Base-by-base conservation (phyloP, 2,113 vertebrate species). In the Merops nubicus region DNA sequence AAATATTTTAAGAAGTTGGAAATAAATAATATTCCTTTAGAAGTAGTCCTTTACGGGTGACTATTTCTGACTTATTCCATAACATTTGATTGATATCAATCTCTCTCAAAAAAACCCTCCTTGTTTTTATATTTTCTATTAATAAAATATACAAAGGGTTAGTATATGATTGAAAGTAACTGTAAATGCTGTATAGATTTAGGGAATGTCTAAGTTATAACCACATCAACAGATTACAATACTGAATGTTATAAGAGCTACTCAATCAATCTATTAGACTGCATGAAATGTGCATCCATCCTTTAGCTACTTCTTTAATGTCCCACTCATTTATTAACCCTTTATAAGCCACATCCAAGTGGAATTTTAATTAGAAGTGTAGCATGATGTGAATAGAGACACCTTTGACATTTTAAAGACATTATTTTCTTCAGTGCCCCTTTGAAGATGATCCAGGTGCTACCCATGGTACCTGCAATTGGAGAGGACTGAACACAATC, bases 171-270 rank as follows among this genome's bases (percentile, higher is more conserved):
- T 76, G 63, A 70, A 59, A 70, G 34, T 69, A 59, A 36, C 34
- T 43, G 10, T 90, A 86, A 96, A 90, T 85, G 13, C 34, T 85
- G 89, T 77, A 90, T 63, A 70, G 79, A 81, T 91, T 80, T 95
- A 34, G 29, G 29, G 19, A 17, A 28, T 56, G 34, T 50, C 78
- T 88, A 88, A 69, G 67, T 88, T 94, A 80, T 59, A 85, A 90
- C 42, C 34, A 83, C 34, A 77, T 93, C 89, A 88, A 62, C 56
- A 83, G 56, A 70, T 90, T 63, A 70, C 88, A 88, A 85, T 86
- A 83, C 8, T 62, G 56, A 70, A 36, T 45, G 25, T 63, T 89
- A 11, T 65, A 86, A 51, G 25, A 94, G 54, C 36, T 79, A 73
- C 85, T 91, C 78, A 57, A 47, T 88, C 82, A 87, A 79, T 33